Conservation (phyloP, 2,888 invertebrate species). For the Hemistola chrysoprasaria region DNA sequence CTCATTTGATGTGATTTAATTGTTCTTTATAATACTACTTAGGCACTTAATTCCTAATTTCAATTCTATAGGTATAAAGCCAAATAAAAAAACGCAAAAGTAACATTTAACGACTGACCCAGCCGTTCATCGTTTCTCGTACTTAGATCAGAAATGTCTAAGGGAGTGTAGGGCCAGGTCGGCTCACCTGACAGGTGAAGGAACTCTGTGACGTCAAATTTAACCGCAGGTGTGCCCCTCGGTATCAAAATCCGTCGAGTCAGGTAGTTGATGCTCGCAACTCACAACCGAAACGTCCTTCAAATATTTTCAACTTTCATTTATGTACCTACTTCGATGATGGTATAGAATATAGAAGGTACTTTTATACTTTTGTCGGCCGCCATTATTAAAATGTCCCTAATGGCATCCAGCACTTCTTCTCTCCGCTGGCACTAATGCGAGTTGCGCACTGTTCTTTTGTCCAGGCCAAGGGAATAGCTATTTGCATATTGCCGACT, state of each 20-base stretch:
- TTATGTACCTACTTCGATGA: constrained; percentile 12
- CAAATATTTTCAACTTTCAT: constrained; percentile 36
- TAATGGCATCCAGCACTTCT: constrained; percentile 48
- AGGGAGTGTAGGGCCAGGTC: constrained; percentile 39
- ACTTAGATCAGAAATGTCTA: constrained; percentile 36
- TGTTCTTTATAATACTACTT: no score
- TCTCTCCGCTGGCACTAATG: constrained; percentile 49
- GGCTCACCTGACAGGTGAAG: constrained; percentile 56
- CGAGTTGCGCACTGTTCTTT: constrained; percentile 56
- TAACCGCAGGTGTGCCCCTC: constrained; percentile 57
- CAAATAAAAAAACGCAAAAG: constrained; percentile 35
- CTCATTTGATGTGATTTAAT: constrained; percentile 18
- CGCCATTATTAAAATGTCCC: constrained; percentile 48
- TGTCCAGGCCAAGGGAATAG: constrained; percentile 48
- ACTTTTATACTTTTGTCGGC: constrained; percentile 6
- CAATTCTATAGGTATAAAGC: constrained; percentile 8
- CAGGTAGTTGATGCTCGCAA: constrained; percentile 38
- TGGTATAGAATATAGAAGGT: no score
- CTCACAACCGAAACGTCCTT: constrained; percentile 23
- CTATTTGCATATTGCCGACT: constrained; percentile 53
- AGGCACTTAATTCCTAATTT: no score
- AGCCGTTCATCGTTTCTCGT: constrained; percentile 37
- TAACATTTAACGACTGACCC: constrained; percentile 22
- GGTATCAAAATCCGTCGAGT: constrained; percentile 42
- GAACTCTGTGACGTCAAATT: constrained; percentile 53